phyloP scores from a whole-genome alignment of 2,113 vertebrate species.

The Pan paniscus region DNA sequence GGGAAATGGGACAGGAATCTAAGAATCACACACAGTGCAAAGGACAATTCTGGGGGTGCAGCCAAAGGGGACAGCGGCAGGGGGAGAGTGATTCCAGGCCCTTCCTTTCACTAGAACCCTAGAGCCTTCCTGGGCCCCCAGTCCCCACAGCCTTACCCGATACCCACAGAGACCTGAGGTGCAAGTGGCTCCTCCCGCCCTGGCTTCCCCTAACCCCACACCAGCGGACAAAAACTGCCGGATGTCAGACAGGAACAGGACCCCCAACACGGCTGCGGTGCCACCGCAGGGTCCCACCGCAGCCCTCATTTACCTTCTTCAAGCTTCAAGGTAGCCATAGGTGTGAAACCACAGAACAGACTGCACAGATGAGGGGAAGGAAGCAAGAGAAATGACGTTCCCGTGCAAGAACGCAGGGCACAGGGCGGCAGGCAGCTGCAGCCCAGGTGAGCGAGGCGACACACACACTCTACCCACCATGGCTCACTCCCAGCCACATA shows the following conservation, averaged over 20 bases:
- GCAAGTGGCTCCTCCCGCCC: not conserved
- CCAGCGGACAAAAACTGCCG: not conserved
- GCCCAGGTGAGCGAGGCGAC: rapidly evolving
- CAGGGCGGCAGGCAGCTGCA: rapidly evolving
- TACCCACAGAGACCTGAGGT: rapidly evolving
- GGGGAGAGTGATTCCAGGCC: rapidly evolving
- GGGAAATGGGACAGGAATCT: not conserved
- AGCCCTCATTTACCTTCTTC: rapidly evolving
- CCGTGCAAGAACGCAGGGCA: not conserved
- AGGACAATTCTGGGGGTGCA: not conserved
- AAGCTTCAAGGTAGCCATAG: not conserved
- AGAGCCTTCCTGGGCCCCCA: rapidly evolving
- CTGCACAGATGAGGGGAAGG: not conserved
- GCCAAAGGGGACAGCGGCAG: not conserved
- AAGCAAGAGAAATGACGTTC: rapidly evolving
- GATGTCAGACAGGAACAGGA: not conserved
- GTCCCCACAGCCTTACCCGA: not conserved
- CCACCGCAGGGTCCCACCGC: not conserved
- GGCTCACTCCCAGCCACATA: not conserved
- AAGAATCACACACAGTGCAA: not conserved
- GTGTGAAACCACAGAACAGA: not conserved
- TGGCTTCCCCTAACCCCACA: too few species aligned
- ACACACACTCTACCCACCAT: not conserved
- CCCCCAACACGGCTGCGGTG: rapidly evolving
- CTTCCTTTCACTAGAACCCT: not conserved